Evolutionary conservation across 2,797 vertebrate genomes (phyloP), one percentile per base, ranked within the genome.

Genomic region (Cryptoprocta ferox): DNA sequence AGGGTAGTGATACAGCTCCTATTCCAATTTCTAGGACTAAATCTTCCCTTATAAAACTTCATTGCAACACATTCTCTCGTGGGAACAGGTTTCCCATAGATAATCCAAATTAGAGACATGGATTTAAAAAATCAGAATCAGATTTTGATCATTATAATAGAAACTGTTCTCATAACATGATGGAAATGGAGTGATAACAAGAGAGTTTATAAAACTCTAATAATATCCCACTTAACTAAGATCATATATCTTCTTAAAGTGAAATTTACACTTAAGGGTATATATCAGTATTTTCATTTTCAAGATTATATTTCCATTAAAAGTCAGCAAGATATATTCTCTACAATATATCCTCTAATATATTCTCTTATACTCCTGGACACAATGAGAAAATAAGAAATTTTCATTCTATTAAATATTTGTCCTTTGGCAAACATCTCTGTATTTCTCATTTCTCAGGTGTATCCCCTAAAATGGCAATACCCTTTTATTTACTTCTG

Each of bases 11-110:
- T 81, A 95, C 18, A 97, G 79, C 59, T 97, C 68, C 50, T n/a
- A 28, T 80, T 88, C 39, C 65, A 93, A 53, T 76, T 84, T n/a
- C 56, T 4, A 97, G 73, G 80, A 96, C 42, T 70, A 53, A 97
- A 96, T 65, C 2, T 63, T 73, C 63, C 91, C 42, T 73, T 97
- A 50, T 80, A 95, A 92, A 94, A 78, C 48, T 61, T 59, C 26
- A 19, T 79, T 56, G 15, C 3, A 5, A 32, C 61, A 89, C 24
- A 9, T 14, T 4, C 37, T 39, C 8, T 76, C 71, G 92, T 53
- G 14, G 61, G 0, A 65, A 86, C 76, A 76, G 42, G 18, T 61
- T 89, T 93, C 42, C 10, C 21, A 91, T 84, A 71, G 63, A 89
- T 42, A 92, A 95, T 73, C 21, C 48, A 59, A 89, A 78, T 94